Evolutionary conservation across 2,888 invertebrate species (phyloP).

Genomic region (Thysanoteuthis rhombus): DNA sequence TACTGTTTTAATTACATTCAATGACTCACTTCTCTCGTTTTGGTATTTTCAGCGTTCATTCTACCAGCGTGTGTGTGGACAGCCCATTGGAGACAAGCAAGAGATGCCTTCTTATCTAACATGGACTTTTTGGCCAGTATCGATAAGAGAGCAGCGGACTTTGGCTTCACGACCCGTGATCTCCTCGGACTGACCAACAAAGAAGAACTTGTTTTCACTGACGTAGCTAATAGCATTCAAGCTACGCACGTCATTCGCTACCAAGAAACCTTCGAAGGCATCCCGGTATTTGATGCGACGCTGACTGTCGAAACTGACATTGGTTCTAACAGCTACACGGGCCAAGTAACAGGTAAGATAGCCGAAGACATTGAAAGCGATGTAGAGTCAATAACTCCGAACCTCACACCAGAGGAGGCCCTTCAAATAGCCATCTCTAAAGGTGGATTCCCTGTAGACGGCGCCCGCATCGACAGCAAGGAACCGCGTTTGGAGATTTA

Average conservation of each 20-base stretch:
- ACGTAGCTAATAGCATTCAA: conserved; percentile 37
- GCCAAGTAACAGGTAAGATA: conserved; percentile 42
- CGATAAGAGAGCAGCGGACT: neutral
- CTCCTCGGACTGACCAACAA: conserved; percentile 30
- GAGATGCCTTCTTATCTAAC: conserved; percentile 1
- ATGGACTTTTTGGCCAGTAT: neutral
- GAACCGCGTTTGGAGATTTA: conserved; percentile 33
- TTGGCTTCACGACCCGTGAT: neutral
- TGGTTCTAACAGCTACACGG: conserved; percentile 37
- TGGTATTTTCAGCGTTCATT: neutral
- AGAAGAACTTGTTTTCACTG: conserved; percentile 35
- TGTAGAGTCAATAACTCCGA: conserved; percentile 35
- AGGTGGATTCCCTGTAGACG: conserved; percentile 19
- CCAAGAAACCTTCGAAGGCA: conserved; percentile 43
- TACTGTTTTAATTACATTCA: no score
- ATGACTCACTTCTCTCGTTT: neutral
- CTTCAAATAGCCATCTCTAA: conserved; percentile 33
- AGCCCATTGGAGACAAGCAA: neutral
- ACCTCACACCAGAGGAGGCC: conserved; percentile 36
- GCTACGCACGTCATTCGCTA: conserved; percentile 43
- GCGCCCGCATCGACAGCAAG: conserved; percentile 28
- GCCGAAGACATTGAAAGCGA: conserved; percentile 43
- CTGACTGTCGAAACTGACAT: conserved; percentile 42
- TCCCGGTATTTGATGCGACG: conserved; percentile 43
- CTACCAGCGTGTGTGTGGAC: neutral